These are phyloP conservation scores for Salvelinus alpinus DNA, from an alignment of 2,113 vertebrate species.

Conservation along the genomic window DNA sequence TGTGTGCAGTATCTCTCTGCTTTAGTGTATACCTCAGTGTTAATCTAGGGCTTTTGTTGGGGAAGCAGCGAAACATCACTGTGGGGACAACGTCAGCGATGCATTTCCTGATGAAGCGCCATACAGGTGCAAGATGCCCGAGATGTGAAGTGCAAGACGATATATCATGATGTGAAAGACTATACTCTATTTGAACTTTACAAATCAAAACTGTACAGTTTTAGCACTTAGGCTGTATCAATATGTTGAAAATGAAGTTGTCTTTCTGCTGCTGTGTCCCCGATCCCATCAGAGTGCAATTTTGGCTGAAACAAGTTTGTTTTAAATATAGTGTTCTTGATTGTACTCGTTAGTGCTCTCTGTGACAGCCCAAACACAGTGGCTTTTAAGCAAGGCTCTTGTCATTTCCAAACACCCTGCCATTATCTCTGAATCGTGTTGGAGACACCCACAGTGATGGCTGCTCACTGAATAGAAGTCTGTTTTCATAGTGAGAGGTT, in stretches of 20 bases:
- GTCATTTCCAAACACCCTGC: background rate
- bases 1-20: too few species aligned
- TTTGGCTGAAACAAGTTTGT: background rate
- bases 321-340: background rate
- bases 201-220: too few species aligned
- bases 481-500: background rate
- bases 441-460: background rate
- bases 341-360: background rate
- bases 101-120: too few species aligned
- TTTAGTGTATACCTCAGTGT: too few species aligned
- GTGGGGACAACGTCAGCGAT: too few species aligned
- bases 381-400: background rate
- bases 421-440: background rate
- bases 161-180: too few species aligned
- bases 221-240: background rate
- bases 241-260: too few species aligned
- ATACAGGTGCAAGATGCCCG: too few species aligned
- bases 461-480: background rate
- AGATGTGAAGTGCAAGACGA: too few species aligned
- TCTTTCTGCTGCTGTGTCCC: background rate
- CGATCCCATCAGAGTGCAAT: background rate
- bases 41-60: too few species aligned
- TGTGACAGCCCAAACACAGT: background rate
- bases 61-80: too few species aligned
- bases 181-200: too few species aligned